Base-by-base conservation (phyloP, 2,888 invertebrate species). In the Drosophila quinaria region DNA sequence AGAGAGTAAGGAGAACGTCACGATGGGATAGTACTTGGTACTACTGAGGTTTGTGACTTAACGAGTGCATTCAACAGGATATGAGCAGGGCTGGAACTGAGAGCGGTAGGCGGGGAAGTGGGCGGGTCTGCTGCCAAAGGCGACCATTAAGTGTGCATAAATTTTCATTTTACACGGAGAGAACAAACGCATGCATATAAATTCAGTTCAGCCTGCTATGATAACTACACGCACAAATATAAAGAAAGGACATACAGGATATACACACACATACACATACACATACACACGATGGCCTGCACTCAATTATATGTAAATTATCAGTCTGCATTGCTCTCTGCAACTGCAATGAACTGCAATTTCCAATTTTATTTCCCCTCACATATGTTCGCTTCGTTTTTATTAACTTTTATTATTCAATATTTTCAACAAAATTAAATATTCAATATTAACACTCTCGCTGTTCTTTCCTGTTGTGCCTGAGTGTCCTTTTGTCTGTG, bases 241-340 rank as follows among this genome's bases (percentile, higher is more conserved):
- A 33, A 39, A 25, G 33, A 49, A 52, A n/a, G 44, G 11, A 56
- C 29, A 47, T 13, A 17, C 39, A 61, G 60, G 54, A 60, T 42
- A 35, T 22, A 22, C 37, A 37, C 33, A 25, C 33, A 51, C 31
- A 42, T 29, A 46, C 54, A 52, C 37, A 46, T 47, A 54, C 37
- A 22, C 15, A 22, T 22, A 25, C 35, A 41, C 17, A 46, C 15
- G 33, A 42, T 59, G 54, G 13, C 41, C 56, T 63, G 62, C 64
- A 75, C 59, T 80, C 82, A 80, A 80, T 80, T 80, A 80, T 78
- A 81, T 81, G 82, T 75, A 80, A 81, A 80, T 80, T 80, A 80
- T 81, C 80, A 70, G 78, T 47, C 63, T 50, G 47, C 51, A 49
- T 39, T 35, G 11, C 15, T 50, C n/a, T 17, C 46, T 39, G 41